Evolutionary conservation across 2,113 vertebrate genomes (phyloP), one percentile per base, ranked within the genome.

Genomic region (Progne subis): DNA sequence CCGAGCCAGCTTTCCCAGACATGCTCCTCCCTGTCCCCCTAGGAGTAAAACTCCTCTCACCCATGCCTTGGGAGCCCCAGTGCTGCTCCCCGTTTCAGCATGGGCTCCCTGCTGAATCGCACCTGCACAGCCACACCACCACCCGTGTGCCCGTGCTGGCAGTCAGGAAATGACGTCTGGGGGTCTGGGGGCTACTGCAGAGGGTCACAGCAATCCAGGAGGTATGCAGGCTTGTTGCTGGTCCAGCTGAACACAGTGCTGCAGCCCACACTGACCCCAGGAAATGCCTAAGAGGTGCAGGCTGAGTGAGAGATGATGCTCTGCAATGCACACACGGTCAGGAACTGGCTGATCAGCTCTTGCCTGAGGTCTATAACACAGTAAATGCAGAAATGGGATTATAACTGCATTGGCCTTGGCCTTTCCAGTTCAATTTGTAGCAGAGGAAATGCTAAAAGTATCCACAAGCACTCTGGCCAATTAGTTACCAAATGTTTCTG

Each of bases 11-110:
- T 88, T 46, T 77, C 21, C 53, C 14, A 2, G 53, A 20, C 1
- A 0, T 39, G 43, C 11, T 53, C 2, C 14, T 3, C 19, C 6
- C 0, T 0, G 1, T 20, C 2, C 25, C 24, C 25, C 3, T n/a
- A 3, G 34, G 21, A 50, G 31, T 13, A n/a, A 17, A 79, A 12
- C 53, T 59, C 28, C 19, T 60, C 23, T 76, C 4, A 1, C 17
- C 32, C 5, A 1, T 0, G 0, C n/a, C 17, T 41, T 2, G 0
- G 24, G 43, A 71, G 3, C 21, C 26, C 21, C 63, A 41, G 21
- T 26, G 12, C 74, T 74, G 55, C 14, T 46, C 21, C 12, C 43
- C 4, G 5, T n/a, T 64, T 64, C 86, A 84, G 28, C 21, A 14
- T 2, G 11, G 18, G 39, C 23, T 88, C 64, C 11, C 2, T n/a